These are phyloP conservation scores for Neodiprion lecontei DNA, from an alignment of 1,140 invertebrate genomes.

Conservation along the genomic window DNA sequence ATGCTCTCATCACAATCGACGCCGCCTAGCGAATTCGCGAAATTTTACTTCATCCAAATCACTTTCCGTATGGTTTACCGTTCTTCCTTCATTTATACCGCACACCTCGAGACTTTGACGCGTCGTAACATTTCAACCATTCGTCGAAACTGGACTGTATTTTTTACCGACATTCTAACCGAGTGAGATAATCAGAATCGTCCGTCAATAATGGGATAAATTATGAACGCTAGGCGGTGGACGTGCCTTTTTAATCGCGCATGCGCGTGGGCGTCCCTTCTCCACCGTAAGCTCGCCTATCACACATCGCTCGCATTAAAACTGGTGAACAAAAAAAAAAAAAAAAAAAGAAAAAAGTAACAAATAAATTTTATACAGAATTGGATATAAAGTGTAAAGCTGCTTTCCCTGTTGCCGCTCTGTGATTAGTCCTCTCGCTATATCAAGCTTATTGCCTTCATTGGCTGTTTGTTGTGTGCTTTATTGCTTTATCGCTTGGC, in stretches of 20 bases:
- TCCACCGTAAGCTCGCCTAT: constrained; percentile 52
- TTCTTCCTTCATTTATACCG: neutral
- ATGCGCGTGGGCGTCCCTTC: constrained; percentile 62
- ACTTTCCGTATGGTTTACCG: neutral
- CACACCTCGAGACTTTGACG: neutral
- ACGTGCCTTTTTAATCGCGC: constrained; percentile 50
- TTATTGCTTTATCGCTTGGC: neutral
- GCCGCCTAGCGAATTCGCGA: constrained; percentile 50
- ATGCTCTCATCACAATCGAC: constrained; percentile 45
- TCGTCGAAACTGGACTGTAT: constrained; percentile 12
- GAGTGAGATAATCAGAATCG: neutral
- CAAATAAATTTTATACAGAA: constrained; percentile 3
- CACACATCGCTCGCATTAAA: constrained; percentile 44
- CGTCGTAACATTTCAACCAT: constrained; percentile 12
- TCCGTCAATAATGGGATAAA: neutral
- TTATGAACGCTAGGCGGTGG: constrained; percentile 55
- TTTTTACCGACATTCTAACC: neutral
- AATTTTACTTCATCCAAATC: neutral
- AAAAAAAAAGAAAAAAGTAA: constrained; percentile 27
- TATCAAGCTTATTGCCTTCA: neutral
- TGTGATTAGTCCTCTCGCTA: constrained; percentile 36
- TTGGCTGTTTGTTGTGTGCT: constrained; percentile 2
- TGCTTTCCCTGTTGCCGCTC: constrained; percentile 35
- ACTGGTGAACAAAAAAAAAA: constrained; percentile 21
- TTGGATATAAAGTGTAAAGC: constrained; percentile 11